These are phyloP conservation scores for Channa striata DNA, from an alignment of 2,797 vertebrate genomes.

Conservation along the genomic window DNA sequence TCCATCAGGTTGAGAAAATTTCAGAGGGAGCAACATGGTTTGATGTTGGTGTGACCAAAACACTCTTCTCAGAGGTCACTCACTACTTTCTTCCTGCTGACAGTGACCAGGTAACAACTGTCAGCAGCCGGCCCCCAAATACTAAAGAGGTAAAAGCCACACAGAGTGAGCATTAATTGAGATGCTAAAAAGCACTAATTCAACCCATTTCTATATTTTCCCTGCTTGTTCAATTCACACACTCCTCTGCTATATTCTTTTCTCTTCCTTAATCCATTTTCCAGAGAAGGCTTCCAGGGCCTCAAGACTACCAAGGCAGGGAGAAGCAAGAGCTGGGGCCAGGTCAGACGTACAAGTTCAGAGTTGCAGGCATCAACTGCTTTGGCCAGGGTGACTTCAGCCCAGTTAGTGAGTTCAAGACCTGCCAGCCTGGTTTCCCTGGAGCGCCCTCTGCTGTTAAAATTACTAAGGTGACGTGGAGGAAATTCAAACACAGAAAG, in stretches of 20 bases:
- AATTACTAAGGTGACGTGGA: conserved; percentile 90
- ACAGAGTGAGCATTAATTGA: not conserved
- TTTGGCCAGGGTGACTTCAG: conserved; percentile 93
- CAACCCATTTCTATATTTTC: not conserved
- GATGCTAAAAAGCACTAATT: not conserved
- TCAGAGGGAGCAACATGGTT: conserved; percentile 87
- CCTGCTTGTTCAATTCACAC: not conserved
- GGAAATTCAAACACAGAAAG: not conserved
- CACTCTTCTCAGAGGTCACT: conserved; percentile 89
- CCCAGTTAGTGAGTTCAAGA: conserved; percentile 94
- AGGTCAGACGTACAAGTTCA: conserved; percentile 92
- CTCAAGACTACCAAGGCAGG: conserved; percentile 87
- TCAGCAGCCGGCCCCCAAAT: conserved; percentile 37
- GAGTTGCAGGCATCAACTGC: conserved; percentile 94
- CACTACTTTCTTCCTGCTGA: conserved; percentile 92
- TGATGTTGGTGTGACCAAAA: conserved; percentile 94
- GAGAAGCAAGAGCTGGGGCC: conserved; percentile 90
- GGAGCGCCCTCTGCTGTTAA: conserved; percentile 97
- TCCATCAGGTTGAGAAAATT: conserved; percentile 58
- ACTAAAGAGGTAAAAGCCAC: conserved; percentile 67
- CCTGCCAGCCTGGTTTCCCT: conserved; percentile 96
- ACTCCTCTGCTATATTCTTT: not conserved
- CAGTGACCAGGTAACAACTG: conserved; percentile 68
- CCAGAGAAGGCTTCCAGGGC: conserved; percentile 83
- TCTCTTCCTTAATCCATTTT: not conserved